These are phyloP conservation scores for Antheraea mylitta DNA, from an alignment of 1,140 invertebrate genomes.

Conservation along the genomic window DNA sequence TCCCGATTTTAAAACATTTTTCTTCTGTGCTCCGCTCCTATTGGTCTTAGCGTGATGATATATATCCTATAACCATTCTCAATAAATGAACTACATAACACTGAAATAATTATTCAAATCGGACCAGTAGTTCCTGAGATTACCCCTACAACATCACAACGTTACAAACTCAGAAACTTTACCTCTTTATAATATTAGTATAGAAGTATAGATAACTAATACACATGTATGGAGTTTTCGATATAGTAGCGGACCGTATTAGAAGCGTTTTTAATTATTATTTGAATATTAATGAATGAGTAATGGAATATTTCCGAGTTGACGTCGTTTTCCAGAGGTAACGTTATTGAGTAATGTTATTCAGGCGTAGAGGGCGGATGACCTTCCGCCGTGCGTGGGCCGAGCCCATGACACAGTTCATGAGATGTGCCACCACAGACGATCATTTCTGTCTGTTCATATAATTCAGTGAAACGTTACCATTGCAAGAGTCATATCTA, in stretches of 20 bases:
- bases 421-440: conserved; percentile 52
- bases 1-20: no score
- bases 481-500: no score
- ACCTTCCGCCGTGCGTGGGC: conserved; percentile 67
- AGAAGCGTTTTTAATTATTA: conserved; percentile 5
- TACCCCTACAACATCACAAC: no score
- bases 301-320: conserved; percentile 25
- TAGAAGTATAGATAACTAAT: no score
- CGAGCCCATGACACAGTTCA: conserved; percentile 73
- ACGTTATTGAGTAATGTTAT: conserved; percentile 37
- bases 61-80: no score
- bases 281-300: background rate
- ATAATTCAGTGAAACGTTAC: background rate
- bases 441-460: conserved; percentile 56
- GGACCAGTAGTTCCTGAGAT: no score
- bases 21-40: no score
- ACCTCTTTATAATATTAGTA: no score
- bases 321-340: conserved; percentile 20
- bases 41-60: no score
- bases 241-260: background rate
- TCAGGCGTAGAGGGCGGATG: conserved; percentile 44
- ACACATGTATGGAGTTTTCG: background rate
- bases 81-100: no score
- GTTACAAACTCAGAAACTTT: no score
- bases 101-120: no score